Base-by-base conservation (phyloP, 92 coral and sea anemone species). In the Zoanthus sansibaricus region DNA sequence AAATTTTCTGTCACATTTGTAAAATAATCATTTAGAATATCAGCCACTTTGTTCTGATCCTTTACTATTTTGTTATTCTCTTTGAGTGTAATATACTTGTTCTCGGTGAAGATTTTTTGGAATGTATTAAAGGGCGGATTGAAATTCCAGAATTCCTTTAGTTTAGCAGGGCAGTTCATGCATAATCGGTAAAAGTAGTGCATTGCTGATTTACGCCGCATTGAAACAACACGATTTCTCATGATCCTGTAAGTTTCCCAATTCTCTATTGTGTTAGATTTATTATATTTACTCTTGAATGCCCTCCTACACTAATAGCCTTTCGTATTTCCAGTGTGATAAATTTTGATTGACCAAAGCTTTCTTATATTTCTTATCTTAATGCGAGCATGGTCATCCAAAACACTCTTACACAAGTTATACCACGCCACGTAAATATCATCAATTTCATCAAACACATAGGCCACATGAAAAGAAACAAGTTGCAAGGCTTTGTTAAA, bases 221-320 rank as follows among this genome's bases (percentile, higher is more conserved):
- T 86, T 86, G 5, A 82, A 76, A 17, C 93, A 54, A 90, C 90
- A 55, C 86, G 86, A 67, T 86, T 90, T 64, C 90, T 79, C 10
- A 70, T 78, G 52, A 55, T 68, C n/a, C n/a, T n/a, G n/a, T n/a
- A n/a, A n/a, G n/a, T n/a, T n/a, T n/a, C n/a, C n/a, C n/a, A n/a
- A n/a, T n/a, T n/a, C n/a, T n/a, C n/a, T n/a, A n/a, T n/a, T n/a
- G n/a, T n/a, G n/a, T n/a, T n/a, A n/a, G n/a, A n/a, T n/a, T n/a
- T n/a, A n/a, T n/a, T n/a, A n/a, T n/a, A n/a, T n/a, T n/a, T n/a
- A n/a, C n/a, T n/a, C n/a, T n/a, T n/a, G n/a, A n/a, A n/a, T n/a
- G n/a, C n/a, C n/a, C n/a, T n/a, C n/a, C n/a, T n/a, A n/a, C n/a
- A n/a, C n/a, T n/a, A n/a, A n/a, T n/a, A n/a, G n/a, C n/a, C n/a